phyloP scores from a whole-genome alignment of 30 jellyfish, hydroid and myxozoan genomes.

The Phacellophora camtschatica region DNA sequence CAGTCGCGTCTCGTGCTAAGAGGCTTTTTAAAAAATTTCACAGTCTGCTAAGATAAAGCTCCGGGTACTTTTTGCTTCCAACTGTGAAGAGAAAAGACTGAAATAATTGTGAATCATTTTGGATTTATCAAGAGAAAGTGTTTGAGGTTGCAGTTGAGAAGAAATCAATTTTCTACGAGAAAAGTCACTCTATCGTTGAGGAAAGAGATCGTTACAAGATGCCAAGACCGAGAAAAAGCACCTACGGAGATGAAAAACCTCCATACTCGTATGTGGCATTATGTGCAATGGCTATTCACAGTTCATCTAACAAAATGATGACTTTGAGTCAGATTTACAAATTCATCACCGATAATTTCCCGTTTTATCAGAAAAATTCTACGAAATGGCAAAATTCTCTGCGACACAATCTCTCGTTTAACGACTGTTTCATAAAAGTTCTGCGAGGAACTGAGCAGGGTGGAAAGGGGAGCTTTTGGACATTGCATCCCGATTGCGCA shows the following conservation, averaged over 20 bases:
- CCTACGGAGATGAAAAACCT: constrained; percentile 95
- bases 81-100: neutral
- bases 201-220: constrained; percentile 14
- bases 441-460: constrained; percentile 90
- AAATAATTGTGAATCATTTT: neutral
- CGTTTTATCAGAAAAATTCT: constrained; percentile 86
- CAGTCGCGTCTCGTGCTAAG: constrained; percentile 7
- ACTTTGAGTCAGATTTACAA: constrained; percentile 90
- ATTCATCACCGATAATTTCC: constrained; percentile 85
- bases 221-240: constrained; percentile 97
- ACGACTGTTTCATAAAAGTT: constrained; percentile 96
- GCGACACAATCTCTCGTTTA: constrained; percentile 90
- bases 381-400: constrained; percentile 96
- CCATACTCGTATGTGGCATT: constrained; percentile 94
- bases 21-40: constrained; percentile 32
- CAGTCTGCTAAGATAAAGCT: neutral
- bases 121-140: too few relatives aligned
- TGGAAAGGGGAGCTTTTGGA: constrained; percentile 98
- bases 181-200: neutral
- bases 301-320: constrained; percentile 92
- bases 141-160: too few relatives aligned
- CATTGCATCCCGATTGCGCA: constrained; percentile 88
- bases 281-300: constrained; percentile 99
- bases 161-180: neutral
- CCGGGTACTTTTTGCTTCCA: neutral